phyloP scores from a whole-genome alignment of 2,888 invertebrate species.

The Folsomia candida region DNA sequence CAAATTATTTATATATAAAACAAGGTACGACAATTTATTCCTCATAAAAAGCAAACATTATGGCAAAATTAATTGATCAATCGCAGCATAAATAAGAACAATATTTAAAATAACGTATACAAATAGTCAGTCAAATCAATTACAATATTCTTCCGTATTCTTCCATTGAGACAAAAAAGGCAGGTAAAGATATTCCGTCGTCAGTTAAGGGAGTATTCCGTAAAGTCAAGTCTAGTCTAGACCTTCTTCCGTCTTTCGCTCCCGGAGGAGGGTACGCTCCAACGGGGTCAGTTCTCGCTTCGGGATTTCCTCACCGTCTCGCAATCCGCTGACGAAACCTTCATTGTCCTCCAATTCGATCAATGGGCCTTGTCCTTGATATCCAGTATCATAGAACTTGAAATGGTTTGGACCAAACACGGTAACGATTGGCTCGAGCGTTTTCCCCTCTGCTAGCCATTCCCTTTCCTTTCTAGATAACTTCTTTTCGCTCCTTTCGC shows the following conservation, averaged over 20 bases:
- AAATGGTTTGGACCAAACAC: not conserved
- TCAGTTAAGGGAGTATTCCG: too few species aligned
- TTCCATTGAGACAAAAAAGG: too few species aligned
- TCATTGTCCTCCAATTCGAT: not conserved
- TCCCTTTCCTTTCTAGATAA: not conserved
- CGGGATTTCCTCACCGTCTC: not conserved
- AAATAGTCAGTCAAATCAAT: too few species aligned
- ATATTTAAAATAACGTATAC: too few species aligned
- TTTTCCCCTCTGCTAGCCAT: not conserved
- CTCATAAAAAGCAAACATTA: too few species aligned
- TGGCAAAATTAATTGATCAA: too few species aligned
- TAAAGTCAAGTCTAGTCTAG: not conserved
- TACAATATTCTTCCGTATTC: too few species aligned
- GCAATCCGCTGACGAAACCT: not conserved
- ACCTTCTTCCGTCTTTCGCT: not conserved
- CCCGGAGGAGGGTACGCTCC: not conserved
- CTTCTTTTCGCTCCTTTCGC: too few species aligned
- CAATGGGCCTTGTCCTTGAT: not conserved
- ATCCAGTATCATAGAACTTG: not conserved
- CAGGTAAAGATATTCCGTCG: too few species aligned
- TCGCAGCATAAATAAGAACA: too few species aligned
- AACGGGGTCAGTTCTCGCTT: not conserved
- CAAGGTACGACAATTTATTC: too few species aligned
- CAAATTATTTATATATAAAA: too few species aligned
- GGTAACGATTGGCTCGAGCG: not conserved